These are phyloP conservation scores for Antechinus stuartii DNA, from an alignment of 2,113 vertebrate genomes.

Conservation along the genomic window DNA sequence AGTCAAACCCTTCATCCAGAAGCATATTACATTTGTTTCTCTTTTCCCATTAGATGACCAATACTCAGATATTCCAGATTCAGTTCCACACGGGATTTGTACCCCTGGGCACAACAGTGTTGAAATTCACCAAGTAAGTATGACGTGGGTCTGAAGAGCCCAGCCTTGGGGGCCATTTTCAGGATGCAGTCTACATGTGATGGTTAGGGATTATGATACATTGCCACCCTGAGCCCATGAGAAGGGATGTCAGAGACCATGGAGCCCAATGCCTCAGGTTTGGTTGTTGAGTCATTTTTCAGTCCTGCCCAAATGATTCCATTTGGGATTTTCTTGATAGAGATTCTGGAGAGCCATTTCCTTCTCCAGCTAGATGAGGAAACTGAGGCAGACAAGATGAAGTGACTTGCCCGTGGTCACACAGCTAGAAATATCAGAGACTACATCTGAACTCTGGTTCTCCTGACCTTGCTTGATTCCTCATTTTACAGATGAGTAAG, in stretches of 20 bases:
- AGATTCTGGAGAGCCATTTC: not conserved
- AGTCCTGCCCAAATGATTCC: too few relatives aligned
- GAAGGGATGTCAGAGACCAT: not conserved
- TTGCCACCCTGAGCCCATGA: not conserved
- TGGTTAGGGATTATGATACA: accelerated
- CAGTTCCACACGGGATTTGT: slow-evolving; percentile 99
- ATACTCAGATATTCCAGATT: slow-evolving; percentile 99
- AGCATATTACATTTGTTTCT: slow-evolving; percentile 1
- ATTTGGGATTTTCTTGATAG: not conserved
- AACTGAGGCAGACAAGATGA: not conserved
- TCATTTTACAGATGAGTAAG: not conserved
- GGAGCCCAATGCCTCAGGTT: not conserved
- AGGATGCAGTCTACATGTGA: too few relatives aligned
- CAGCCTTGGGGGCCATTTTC: not conserved
- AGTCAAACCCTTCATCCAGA: not conserved
- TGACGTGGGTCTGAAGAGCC: not conserved
- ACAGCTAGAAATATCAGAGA: not conserved
- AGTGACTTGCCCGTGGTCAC: not conserved
- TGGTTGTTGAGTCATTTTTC: too few relatives aligned
- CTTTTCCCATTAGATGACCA: slow-evolving; percentile 90
- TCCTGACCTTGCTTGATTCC: not conserved
- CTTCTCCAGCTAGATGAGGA: not conserved
- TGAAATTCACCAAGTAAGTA: slow-evolving; percentile 98
- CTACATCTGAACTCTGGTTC: not conserved
- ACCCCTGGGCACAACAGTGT: slow-evolving; percentile 90